Evolutionary conservation across 1,140 invertebrate species (phyloP).

Genomic region (Zaprionus kolodkinae): DNA sequence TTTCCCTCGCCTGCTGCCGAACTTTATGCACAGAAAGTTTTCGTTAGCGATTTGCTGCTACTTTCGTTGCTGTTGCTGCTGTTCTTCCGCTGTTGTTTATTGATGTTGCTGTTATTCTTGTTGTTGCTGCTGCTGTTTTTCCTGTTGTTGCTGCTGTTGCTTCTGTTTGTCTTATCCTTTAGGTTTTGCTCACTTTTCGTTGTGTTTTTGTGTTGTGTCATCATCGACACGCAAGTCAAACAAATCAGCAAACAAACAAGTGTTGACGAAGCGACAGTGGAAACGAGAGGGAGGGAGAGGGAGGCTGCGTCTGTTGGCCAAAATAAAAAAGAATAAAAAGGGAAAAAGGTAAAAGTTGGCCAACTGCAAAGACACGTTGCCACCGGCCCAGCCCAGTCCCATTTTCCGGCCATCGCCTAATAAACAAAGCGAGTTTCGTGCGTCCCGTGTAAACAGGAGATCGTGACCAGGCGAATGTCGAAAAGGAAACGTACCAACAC

Average conservation of each 20-base stretch:
- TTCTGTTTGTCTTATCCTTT: slow-evolving; percentile 39
- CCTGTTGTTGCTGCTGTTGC: slow-evolving; percentile 22
- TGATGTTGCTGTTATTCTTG: slow-evolving; percentile 17
- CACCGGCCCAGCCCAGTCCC: background rate
- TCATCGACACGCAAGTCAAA: slow-evolving; percentile 84
- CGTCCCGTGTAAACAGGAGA: slow-evolving; percentile 66
- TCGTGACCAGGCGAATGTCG: slow-evolving; percentile 67
- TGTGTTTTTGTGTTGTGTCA: slow-evolving; percentile 76
- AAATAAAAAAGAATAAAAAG: slow-evolving; percentile 17
- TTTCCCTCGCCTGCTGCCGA: background rate
- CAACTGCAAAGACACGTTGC: slow-evolving; percentile 61
- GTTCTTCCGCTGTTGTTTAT: background rate
- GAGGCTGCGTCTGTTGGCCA: slow-evolving; percentile 10
- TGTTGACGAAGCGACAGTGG: slow-evolving; percentile 22
- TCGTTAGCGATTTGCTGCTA: slow-evolving; percentile 57
- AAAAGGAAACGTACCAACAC: slow-evolving; percentile 24
- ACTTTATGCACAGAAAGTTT: slow-evolving; percentile 51
- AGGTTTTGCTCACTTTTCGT: slow-evolving; percentile 28
- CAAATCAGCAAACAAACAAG: slow-evolving; percentile 83
- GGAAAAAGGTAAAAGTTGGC: slow-evolving; percentile 36
- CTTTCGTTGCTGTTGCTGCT: slow-evolving; percentile 14
- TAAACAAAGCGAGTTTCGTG: slow-evolving; percentile 42
- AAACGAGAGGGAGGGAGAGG: slow-evolving; percentile 9
- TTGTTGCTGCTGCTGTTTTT: slow-evolving; percentile 18
- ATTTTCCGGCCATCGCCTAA: slow-evolving; percentile 28